These are phyloP conservation scores for Nomia melanderi DNA, from an alignment of 1,140 invertebrate genomes.

Conservation along the genomic window DNA sequence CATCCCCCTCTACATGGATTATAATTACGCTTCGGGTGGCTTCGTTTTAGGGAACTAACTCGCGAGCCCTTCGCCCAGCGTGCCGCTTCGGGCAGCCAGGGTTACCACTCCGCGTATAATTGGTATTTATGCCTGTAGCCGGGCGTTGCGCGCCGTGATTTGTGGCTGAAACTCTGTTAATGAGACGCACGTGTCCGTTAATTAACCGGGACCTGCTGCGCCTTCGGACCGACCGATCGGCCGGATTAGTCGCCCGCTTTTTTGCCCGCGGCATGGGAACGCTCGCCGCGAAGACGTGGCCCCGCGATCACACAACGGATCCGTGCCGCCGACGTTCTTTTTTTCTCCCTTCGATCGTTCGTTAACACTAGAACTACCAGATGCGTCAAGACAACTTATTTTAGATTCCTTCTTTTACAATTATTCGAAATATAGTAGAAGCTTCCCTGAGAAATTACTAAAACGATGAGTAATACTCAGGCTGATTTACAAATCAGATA, in stretches of 20 bases:
- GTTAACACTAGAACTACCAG: no score
- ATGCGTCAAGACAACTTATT: no score
- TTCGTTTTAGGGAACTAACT: constrained; percentile 57
- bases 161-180: constrained; percentile 69
- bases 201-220: constrained; percentile 60
- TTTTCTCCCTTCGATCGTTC: no score
- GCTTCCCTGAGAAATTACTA: no score
- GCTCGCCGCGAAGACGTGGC: background rate
- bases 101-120: constrained; percentile 64
- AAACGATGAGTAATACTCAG: no score
- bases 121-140: constrained; percentile 69
- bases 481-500: no score
- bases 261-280: constrained; percentile 24
- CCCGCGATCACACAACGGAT: constrained; percentile 41
- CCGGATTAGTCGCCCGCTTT: constrained; percentile 46
- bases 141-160: constrained; percentile 58
- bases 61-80: constrained; percentile 48
- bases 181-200: constrained; percentile 71
- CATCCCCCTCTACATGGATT: constrained; percentile 63
- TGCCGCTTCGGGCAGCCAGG: constrained; percentile 36
- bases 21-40: constrained; percentile 61
- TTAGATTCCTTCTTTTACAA: no score
- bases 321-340: constrained; percentile 42
- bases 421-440: no score
- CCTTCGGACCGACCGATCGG: constrained; percentile 27